Base-by-base conservation (phyloP, 2,797 vertebrate species). In the Coccyzus lansbergi region DNA sequence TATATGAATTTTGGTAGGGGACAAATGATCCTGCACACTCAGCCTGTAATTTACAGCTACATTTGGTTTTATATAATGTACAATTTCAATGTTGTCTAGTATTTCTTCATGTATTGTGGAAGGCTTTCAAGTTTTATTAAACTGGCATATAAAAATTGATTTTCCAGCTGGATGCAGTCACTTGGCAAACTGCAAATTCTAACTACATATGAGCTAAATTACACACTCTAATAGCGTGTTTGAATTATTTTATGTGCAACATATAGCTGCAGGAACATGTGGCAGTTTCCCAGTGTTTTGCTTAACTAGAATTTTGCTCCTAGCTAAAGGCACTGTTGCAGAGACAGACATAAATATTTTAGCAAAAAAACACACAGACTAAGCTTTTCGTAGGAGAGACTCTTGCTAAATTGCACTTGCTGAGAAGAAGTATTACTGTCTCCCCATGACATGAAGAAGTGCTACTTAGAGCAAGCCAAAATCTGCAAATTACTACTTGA, bases 161-260 rank as follows among this genome's bases (percentile, higher is more conserved):
- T 97, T 98, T 97, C 96, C 96, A 97, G 96, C 93, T 97, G 92
- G 88, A 88, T 91, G 70, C 70, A 97, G 94, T 76, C 74, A 90
- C 90, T 97, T 97, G 95, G 97, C 92, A 97, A 97, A 97, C 96
- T 83, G 60, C 86, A 92, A 91, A 94, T 93, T 97, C 88, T 91
- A 94, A 96, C 90, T 96, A 95, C 81, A 88, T 91, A 67, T 87
- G 92, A 97, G 96, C 91, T 97, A 95, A 97, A 96, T 97, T 95
- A 97, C 91, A 93, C 88, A 97, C 90, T 95, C 94, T 96, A 96
- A 97, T 92, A 96, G 86, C 48, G 68, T 96, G 80, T 96, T 97
- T 95, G 96, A 97, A 92, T 96, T 95, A 94, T 96, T 97, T 96
- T 91, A 94, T 90, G 87, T 93, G 85, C 76, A 85, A 94, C 70